Base-by-base conservation (phyloP, 2,888 invertebrate species). In the Amblyjoppa proteus region DNA sequence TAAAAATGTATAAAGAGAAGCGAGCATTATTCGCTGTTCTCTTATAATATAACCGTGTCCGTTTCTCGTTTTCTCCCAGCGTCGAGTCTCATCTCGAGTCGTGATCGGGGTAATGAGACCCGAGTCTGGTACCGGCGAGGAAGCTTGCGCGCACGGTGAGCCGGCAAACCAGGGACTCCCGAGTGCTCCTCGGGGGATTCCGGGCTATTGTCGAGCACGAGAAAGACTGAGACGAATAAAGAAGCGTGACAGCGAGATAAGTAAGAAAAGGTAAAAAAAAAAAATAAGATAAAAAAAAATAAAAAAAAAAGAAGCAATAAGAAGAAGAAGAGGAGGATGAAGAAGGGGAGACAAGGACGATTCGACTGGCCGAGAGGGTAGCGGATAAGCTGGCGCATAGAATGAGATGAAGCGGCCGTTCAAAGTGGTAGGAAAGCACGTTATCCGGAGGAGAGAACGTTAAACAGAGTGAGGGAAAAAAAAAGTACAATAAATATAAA, bases 21-120 rank as follows among this genome's bases (percentile, higher is more conserved):
- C 79, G 80, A 74, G 80, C 61, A 83, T 91, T 91, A 89, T 88
- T 81, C 88, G 87, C 92, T 91, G 92, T 92, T 64, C 92, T 93
- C 91, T 93, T 92, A 93, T 93, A 93, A 93, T 93, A 91, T 92
- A 91, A 92, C 92, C 91, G 92, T 91, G 91, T 91, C 92, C 91
- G 90, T 92, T 92, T 92, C 92, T 91, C 89, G 90, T 91, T 91
- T 91, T 90, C 91, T 88, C 89, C 71, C 79, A 61, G 73, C 70
- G 79, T 81, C 83, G 87, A 89, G 89, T 90, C 92, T 92, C 93
- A 92, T 93, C 91, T 92, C 89, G 91, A 93, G 92, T 93, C 93
- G 93, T 93, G 94, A 94, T 93, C 93, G 91, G 93, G 91, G 92
- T 94, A 94, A 94, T 94, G 93, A 94, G 92, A 92, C 92, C 89